Conservation (phyloP, 2,113 vertebrate species). For the Cavia aperea region DNA sequence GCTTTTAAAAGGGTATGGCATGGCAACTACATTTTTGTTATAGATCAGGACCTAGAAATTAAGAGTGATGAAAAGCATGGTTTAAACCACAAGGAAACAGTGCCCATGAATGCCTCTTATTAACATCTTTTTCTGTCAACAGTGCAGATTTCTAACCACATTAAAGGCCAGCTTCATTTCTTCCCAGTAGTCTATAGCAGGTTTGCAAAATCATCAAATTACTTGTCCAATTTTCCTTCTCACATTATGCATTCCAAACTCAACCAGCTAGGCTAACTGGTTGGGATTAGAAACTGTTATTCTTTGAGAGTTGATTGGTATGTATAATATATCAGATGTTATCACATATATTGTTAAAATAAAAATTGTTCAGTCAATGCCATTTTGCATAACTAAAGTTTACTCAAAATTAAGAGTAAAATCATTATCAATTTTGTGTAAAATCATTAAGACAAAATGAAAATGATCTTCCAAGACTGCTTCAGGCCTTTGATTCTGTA, state of each 20-base stretch:
- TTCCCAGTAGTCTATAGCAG: neutral
- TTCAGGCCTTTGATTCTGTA: neutral
- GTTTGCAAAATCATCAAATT: neutral
- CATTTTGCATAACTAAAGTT: neutral
- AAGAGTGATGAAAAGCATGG: neutral
- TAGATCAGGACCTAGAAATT: neutral
- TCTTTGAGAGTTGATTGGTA: neutral
- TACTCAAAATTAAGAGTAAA: neutral
- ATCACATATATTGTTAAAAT: slow-evolving; percentile 8
- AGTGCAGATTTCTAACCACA: neutral
- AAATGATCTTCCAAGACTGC: neutral
- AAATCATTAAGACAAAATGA: neutral
- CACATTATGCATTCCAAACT: neutral
- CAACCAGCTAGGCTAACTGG: neutral
- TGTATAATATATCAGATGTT: neutral
- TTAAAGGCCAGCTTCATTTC: neutral
- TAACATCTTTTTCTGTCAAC: neutral
- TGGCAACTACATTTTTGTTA: neutral
- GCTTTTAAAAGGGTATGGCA: neutral
- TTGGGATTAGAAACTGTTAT: neutral
- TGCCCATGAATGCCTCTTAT: too few relatives aligned
- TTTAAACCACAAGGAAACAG: neutral
- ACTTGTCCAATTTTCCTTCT: neutral
- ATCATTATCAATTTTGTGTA: neutral
- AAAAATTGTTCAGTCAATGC: neutral